These are phyloP conservation scores for Ascaphus truei DNA, from an alignment of 2,113 vertebrate species.

Conservation along the genomic window DNA sequence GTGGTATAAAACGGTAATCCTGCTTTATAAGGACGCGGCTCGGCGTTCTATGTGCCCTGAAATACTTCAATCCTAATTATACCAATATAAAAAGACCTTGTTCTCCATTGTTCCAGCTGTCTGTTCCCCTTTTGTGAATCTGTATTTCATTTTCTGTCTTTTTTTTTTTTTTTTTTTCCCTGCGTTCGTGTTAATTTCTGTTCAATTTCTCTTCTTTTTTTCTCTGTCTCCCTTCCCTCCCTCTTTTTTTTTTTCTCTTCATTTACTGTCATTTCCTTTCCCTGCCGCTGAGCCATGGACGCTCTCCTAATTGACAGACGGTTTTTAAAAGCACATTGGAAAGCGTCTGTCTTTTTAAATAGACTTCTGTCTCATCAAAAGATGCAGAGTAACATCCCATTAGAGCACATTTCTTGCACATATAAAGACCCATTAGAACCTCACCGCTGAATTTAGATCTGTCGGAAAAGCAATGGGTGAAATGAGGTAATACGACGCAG, in stretches of 20 bases:
- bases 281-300: conserved; percentile 62
- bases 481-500: too few species aligned
- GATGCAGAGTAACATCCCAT: conserved; percentile 70
- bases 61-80: conserved; percentile 3
- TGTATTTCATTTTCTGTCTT: conserved; percentile 25
- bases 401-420: conserved; percentile 66
- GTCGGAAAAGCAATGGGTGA: too few species aligned
- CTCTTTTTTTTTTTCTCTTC: conserved; percentile 63
- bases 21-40: not conserved
- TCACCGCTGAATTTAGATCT: conserved; percentile 31
- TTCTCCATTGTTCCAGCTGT: not conserved
- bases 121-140: not conserved
- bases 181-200: conserved; percentile 3
- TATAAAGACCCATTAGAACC: conserved; percentile 66
- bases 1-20: not conserved
- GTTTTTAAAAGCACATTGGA: conserved; percentile 66
- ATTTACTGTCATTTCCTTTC: conserved; percentile 68
- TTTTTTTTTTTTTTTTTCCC: not conserved
- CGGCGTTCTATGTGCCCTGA: not conserved
- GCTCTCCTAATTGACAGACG: conserved; percentile 67
- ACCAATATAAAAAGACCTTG: not conserved
- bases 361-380: conserved; percentile 68
- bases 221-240: conserved; percentile 44
- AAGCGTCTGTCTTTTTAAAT: conserved; percentile 67
- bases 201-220: conserved; percentile 48